Evolutionary conservation across 2,888 invertebrate species (phyloP).

Genomic region (Calliphora vomitoria): DNA sequence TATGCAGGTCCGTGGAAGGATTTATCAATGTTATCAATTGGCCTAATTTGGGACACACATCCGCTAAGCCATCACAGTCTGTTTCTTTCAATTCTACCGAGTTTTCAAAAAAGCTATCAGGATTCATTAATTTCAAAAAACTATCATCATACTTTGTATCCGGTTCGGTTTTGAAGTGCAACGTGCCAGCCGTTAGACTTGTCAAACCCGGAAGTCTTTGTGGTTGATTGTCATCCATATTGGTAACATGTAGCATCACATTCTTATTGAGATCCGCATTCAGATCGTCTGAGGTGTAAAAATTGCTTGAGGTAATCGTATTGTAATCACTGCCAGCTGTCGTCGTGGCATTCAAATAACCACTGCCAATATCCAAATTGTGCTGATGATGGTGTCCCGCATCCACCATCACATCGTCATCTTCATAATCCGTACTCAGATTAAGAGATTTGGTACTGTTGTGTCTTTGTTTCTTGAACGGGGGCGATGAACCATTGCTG

Average conservation of each 20-base stretch:
- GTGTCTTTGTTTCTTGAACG: constrained; percentile 66
- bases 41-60: constrained; percentile 66
- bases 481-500: constrained; percentile 55
- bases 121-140: constrained; percentile 74
- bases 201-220: constrained; percentile 65
- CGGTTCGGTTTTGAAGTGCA: constrained; percentile 62
- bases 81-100: constrained; percentile 71
- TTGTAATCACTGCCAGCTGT: constrained; percentile 56
- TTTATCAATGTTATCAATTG: constrained; percentile 68
- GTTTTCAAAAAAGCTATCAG: constrained; percentile 74
- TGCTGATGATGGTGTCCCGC: constrained; percentile 13
- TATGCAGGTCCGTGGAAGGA: constrained; percentile 66
- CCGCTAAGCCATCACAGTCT: constrained; percentile 76
- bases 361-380: constrained; percentile 59
- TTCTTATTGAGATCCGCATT: constrained; percentile 65
- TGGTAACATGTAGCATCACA: constrained; percentile 69
- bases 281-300: constrained; percentile 68
- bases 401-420: constrained; percentile 56
- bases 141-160: constrained; percentile 68
- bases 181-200: constrained; percentile 65
- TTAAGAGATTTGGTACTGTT: constrained; percentile 68
- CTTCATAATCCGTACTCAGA: constrained; percentile 56
- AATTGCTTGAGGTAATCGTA: constrained; percentile 69
- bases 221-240: constrained; percentile 59
- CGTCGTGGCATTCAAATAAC: constrained; percentile 62